Percentiles rank a stretch among this genome's conserved stretches.
phyloP scores from a whole-genome alignment of 2,797 vertebrate genomes.

The Siniperca obscura region DNA sequence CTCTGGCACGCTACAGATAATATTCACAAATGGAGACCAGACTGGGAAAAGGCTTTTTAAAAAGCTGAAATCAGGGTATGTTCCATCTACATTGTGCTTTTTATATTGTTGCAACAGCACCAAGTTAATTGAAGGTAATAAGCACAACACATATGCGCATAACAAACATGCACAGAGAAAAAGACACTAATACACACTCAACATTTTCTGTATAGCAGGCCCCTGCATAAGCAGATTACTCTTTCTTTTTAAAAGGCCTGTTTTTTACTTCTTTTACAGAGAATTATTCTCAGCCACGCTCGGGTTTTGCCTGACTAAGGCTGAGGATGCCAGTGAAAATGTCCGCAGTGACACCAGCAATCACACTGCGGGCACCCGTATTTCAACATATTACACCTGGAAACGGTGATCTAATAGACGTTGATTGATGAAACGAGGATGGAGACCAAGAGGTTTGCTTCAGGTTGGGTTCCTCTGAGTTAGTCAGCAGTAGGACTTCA shows the following conservation, averaged over 20 bases:
- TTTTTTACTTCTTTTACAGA: constrained; percentile 35
- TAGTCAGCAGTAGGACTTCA: constrained; percentile 49
- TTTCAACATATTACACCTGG: constrained; percentile 34
- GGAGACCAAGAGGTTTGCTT: constrained; percentile 47
- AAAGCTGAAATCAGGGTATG: neutral
- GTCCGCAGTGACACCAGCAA: constrained; percentile 2
- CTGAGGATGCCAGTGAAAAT: constrained; percentile 18
- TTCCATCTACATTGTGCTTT: neutral
- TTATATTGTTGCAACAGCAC: neutral
- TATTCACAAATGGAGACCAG: constrained; percentile 23
- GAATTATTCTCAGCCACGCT: constrained; percentile 47
- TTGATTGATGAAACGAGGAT: constrained; percentile 61
- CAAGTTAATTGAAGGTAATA: neutral
- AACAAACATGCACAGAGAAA: constrained; percentile 3
- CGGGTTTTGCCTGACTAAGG: constrained; percentile 31
- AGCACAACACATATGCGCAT: neutral
- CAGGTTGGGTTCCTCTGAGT: constrained; percentile 36
- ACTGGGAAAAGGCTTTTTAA: neutral
- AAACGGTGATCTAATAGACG: constrained; percentile 45
- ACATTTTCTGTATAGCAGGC: constrained; percentile 6
- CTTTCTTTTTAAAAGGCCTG: constrained; percentile 32
- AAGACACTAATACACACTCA: constrained; percentile 18
- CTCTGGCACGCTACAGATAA: neutral
- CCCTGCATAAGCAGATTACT: constrained; percentile 26
- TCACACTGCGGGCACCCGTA: neutral